Evolutionary conservation across 2,888 invertebrate species (phyloP).

Genomic region (Lapara coniferarum): DNA sequence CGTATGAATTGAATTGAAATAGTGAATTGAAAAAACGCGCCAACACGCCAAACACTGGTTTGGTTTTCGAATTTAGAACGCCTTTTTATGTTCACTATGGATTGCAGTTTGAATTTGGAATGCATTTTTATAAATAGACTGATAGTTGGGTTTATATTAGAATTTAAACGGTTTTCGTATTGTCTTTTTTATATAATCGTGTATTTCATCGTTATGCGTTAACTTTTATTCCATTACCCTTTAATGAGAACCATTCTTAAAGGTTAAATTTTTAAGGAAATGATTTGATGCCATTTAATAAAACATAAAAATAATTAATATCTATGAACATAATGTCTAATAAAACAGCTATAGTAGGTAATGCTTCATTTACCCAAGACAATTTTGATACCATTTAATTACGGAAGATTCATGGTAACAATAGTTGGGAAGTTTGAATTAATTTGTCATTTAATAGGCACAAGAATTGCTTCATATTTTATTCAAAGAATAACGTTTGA

Average conservation of each 20-base stretch:
- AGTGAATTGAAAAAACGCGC: constrained; percentile 24
- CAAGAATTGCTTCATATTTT: constrained; percentile 36
- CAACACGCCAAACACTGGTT: constrained; percentile 36
- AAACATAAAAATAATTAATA: background rate
- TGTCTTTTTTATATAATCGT: background rate
- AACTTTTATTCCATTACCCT: no score
- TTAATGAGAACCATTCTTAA: no score
- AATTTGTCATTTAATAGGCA: constrained; percentile 44
- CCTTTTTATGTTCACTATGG: constrained; percentile 31
- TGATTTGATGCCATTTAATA: no score
- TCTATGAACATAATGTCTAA: background rate
- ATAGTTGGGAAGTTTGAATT: constrained; percentile 42
- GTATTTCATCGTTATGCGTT: no score
- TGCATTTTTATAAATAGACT: constrained; percentile 21
- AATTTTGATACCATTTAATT: constrained; percentile 33
- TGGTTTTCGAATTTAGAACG: constrained; percentile 57
- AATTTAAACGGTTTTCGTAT: background rate
- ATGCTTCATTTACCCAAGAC: background rate
- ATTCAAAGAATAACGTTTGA: constrained; percentile 5
- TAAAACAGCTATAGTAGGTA: background rate
- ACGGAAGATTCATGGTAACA: constrained; percentile 33
- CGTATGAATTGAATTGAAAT: constrained; percentile 41
- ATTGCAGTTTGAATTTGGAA: constrained; percentile 22
- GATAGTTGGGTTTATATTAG: background rate
- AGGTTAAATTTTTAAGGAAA: no score